Evolutionary conservation across 2,888 invertebrate genomes (phyloP), one percentile per base, ranked within the genome.

Genomic region (Drosophila kokeensis): DNA sequence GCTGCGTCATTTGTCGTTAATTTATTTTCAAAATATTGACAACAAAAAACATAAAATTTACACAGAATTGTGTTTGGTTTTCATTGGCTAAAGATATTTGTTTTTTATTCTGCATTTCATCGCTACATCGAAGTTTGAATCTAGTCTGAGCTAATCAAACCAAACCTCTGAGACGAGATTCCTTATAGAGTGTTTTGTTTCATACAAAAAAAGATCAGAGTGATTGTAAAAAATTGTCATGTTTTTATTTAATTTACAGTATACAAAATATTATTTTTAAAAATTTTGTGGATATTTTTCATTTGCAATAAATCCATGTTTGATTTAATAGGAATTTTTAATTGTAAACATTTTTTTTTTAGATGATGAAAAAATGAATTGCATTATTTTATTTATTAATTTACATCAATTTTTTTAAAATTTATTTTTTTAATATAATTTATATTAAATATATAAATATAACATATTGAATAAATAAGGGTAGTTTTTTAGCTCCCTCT

Each of bases 1-100:
- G 84, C 88, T 67, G 74, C 49, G 80, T 84, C 84, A 84, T 65
- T 68, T 79, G 60, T 30, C 34, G 52, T 49, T 74, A 70, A 75
- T 89, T 88, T 89, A 88, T 84, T 55, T 72, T 8, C 11, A 2
- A 57, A 42, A 21, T 8, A 45, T 21, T 30, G 15, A 21, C 55
- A 57, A 42, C n/a, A 21, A 24, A 68, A 36, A 1, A 24, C 29
- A 48, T 0, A 1, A 5, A 27, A 49, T 18, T 18, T 49, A 24
- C 24, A 38, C 30, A 54, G 13, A 30, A 52, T 52, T 21, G 7
- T 30, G 30, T 21, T 29, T 15, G 13, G 45, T 21, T 21, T 45
- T 7, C 13, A 13, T 21, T 7, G 45, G 21, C 3, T 15, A 13
- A 21, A 4, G 1, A 4, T 4, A 21, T 45, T 4, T 45, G 21